phyloP scores from a whole-genome alignment of 2,797 vertebrate genomes.

The Hapalemur alaotrensis region DNA sequence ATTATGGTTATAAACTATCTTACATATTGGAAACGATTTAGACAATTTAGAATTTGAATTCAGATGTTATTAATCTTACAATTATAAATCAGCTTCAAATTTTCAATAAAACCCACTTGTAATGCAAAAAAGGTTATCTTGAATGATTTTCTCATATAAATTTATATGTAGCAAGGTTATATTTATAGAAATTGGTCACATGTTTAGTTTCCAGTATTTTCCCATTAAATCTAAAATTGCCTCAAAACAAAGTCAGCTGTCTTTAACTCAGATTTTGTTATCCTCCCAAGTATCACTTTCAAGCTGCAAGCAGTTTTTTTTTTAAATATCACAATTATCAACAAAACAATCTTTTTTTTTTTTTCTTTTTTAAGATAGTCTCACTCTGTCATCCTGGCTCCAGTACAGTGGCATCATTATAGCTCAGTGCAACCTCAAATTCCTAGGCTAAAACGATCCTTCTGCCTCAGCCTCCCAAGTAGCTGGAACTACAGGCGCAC shows the following conservation, averaged over 20 bases:
- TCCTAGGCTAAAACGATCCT: background rate
- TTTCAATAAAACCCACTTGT: background rate
- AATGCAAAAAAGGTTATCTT: background rate
- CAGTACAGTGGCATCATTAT: no score
- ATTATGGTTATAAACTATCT: background rate
- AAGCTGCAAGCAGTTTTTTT: background rate
- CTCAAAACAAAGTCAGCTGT: background rate
- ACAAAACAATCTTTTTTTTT: background rate
- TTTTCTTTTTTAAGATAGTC: no score
- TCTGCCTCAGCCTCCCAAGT: background rate
- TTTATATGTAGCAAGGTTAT: background rate
- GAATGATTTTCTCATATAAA: background rate
- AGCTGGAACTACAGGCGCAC: background rate
- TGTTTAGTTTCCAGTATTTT: background rate
- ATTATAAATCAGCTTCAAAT: background rate
- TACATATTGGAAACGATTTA: background rate
- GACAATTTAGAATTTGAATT: slow-evolving; percentile 10
- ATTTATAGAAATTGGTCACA: background rate
- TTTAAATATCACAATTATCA: background rate
- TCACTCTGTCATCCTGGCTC: no score
- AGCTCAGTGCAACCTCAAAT: no score
- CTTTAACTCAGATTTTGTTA: background rate
- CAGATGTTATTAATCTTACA: background rate
- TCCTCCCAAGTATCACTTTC: background rate
- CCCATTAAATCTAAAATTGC: background rate